phyloP scores from a whole-genome alignment of 2,113 vertebrate species.

The Isichthys henryi region DNA sequence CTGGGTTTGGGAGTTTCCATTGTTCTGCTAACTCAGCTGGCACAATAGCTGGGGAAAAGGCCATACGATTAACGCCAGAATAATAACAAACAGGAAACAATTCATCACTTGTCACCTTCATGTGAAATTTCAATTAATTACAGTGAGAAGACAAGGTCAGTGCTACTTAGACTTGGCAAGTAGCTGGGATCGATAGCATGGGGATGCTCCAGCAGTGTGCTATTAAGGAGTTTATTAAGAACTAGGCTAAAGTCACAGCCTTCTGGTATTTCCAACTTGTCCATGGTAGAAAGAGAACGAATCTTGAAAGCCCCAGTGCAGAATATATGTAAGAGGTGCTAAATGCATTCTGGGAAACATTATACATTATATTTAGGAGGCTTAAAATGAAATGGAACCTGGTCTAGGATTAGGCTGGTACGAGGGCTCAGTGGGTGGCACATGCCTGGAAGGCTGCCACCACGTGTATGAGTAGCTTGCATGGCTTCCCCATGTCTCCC shows the following conservation, averaged over 20 bases:
- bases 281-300: not conserved
- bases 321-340: not conserved
- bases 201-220: constrained; percentile 40
- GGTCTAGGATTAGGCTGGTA: not conserved
- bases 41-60: constrained; percentile 14
- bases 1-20: not conserved
- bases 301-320: not conserved
- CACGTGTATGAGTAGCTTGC: not conserved
- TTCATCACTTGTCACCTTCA: constrained; percentile 55
- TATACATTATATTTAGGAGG: not conserved
- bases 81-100: constrained; percentile 56
- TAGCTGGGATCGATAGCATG: constrained; percentile 54
- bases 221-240: constrained; percentile 51
- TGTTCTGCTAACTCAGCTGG: not conserved
- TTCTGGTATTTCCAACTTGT: not conserved
- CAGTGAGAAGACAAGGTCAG: constrained; percentile 57
- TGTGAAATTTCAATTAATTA: constrained; percentile 66
- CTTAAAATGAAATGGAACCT: not conserved
- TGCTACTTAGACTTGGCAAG: constrained; percentile 28
- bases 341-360: not conserved
- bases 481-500: not conserved
- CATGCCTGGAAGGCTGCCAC: not conserved
- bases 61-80: constrained; percentile 40
- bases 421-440: not conserved
- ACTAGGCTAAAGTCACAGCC: constrained; percentile 33